Evolutionary conservation across 2,888 invertebrate species (phyloP).

Genomic region (Phragmatobia fuliginosa): DNA sequence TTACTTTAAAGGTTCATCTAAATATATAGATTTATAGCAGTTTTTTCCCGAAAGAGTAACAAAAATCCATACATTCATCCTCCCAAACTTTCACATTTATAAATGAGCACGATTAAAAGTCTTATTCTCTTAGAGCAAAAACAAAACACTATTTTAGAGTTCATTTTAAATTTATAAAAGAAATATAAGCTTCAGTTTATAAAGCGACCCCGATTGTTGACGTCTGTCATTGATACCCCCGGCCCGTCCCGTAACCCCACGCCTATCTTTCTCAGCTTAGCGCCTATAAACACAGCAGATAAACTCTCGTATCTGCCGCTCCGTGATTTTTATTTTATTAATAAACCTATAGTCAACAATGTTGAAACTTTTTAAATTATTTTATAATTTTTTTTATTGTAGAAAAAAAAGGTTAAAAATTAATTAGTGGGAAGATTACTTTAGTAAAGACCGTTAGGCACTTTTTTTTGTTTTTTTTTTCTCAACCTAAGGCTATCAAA

Average conservation of each 20-base stretch:
- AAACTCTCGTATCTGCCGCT: slow-evolving; percentile 39
- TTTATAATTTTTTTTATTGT: not conserved
- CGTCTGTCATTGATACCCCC: slow-evolving; percentile 55
- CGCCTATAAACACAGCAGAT: slow-evolving; percentile 50
- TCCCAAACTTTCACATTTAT: no score
- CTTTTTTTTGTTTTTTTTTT: no score
- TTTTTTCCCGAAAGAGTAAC: no score
- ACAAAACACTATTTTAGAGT: no score
- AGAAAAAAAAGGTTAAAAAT: no score
- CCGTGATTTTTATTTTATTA: slow-evolving; percentile 43
- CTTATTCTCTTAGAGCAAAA: no score
- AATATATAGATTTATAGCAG: no score
- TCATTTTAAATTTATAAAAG: no score
- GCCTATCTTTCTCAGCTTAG: slow-evolving; percentile 54
- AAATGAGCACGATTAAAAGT: no score
- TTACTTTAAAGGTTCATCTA: no score
- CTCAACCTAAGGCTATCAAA: no score
- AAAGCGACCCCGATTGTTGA: slow-evolving; percentile 30
- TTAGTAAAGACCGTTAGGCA: not conserved
- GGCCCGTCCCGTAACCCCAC: slow-evolving; percentile 56
- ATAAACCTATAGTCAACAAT: slow-evolving; percentile 12
- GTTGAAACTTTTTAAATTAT: not conserved
- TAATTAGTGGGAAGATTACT: not conserved
- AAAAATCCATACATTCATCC: no score
- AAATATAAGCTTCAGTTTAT: not conserved